Base-by-base conservation (phyloP, 2,797 vertebrate species). In the Propithecus perrieri region DNA sequence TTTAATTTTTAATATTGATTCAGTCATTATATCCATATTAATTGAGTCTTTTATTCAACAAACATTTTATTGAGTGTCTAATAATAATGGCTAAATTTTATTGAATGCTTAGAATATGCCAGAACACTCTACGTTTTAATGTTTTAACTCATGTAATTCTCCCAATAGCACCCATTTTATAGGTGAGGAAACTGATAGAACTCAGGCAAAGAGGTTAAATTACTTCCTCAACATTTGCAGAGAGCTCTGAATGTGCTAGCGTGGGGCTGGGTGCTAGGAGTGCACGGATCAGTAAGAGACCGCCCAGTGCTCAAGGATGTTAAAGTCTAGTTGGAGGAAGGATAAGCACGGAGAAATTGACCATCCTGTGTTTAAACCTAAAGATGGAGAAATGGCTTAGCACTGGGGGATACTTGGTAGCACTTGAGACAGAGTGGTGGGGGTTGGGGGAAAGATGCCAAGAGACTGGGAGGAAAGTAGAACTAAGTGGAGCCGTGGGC, bases 1-100 rank as follows among this genome's bases (percentile, higher is more conserved):
- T 75, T 90, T 72, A 53, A 91, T 35, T 85, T 95, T 95, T 81
- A 78, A 92, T 71, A 74, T 38, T 63, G 76, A 76, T 57, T 83
- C 55, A 94, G 41, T 85, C 12, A 63, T 79, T 94, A 33, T 38
- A 35, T 50, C 18, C 30, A n/a, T 53, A 89, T 50, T 69, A 20
- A 61, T 76, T 83, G 69, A 61, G 78, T 48, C 48, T 85, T 61
- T 88, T 80, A 38, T 63, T 87, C 38, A 50, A 43, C 59, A 86
- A 79, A 84, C 24, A 46, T 81, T 84, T 67, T 95, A 53, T 20
- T 28, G 30, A 87, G 38, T 46, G 14, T 35, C 30, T 81, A 74
- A 65, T 65, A 90, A 69, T 71, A 69, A 74, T 81, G 43, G 18
- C 50, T 63, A 69, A 50, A 84, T 93, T 94, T 74, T 95, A 96